Evolutionary conservation across 2,113 vertebrate genomes (phyloP), one percentile per base, ranked within the genome.

Genomic region (Hypanus sabinus): DNA sequence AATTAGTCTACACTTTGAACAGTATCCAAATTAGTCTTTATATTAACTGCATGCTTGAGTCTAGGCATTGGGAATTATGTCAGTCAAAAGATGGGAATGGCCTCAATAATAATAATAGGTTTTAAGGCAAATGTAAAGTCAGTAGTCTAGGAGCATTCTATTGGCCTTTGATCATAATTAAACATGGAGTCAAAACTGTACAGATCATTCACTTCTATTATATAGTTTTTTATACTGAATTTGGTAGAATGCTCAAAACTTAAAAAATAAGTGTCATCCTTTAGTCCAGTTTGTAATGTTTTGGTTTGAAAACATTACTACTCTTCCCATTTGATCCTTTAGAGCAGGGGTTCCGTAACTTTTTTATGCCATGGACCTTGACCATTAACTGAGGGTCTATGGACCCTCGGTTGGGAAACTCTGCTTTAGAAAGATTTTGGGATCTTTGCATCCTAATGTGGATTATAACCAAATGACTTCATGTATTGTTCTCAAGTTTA

Each of bases 251-350:
- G 55, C 60, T 62, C 22, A 73, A 92, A 93, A 46, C 46, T 46
- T 46, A 46, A 46, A 46, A 46, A 46, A 46, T 3, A 73, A 73
- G 71, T 65, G 62, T 30, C 30, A 65, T 27, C 30, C 91, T 73
- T 73, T 93, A 30, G 33, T 68, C 30, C 46, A 20, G 38, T 38
- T 18, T 18, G 38, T n/a, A 71, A 22, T 71, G 38, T 22, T 27
- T 38, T 38, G 38, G 46, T 38, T 38, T 70, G 1, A 30, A 38
- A 62, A 92, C 33, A 92, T 71, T 11, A 92, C 18, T 71, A 71
- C 65, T 92, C 18, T 92, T 92, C 30, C 60, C 24, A 73, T 55
- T 93, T 75, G 68, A 22, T 93, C 33, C 24, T 93, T 93, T 70
- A 75, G 65, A 33, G 46, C 46, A 46, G 46, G 46, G 46, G 46